These are phyloP conservation scores for Lasioglossum oenotherae DNA, from an alignment of 2,888 invertebrate genomes.

Conservation along the genomic window DNA sequence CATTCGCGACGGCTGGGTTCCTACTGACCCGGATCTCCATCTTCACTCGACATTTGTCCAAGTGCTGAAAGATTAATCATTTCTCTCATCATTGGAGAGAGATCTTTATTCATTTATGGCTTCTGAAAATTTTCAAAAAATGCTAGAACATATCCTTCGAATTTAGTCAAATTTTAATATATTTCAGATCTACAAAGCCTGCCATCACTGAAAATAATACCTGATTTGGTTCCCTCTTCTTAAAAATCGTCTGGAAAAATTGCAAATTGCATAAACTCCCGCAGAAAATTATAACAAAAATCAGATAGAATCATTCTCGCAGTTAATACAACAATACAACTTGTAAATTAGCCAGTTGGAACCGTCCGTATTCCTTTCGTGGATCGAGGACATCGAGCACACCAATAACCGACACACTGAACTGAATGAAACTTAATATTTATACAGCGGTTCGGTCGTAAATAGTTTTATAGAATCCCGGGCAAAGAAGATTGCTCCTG, in stretches of 20 bases:
- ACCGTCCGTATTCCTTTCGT: neutral
- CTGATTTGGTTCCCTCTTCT: too few relatives aligned
- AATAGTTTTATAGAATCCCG: neutral
- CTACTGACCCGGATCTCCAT: neutral
- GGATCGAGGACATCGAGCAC: neutral
- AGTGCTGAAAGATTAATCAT: neutral
- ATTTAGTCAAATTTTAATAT: too few relatives aligned
- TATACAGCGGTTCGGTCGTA: neutral
- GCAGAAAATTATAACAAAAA: neutral
- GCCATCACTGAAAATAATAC: too few relatives aligned
- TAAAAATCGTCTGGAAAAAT: too few relatives aligned
- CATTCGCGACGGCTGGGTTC: neutral
- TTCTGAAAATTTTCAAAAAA: too few relatives aligned
- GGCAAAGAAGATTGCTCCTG: neutral
- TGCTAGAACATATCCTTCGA: too few relatives aligned
- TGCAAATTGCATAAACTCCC: too few relatives aligned
- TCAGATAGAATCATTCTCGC: neutral
- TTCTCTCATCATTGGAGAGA: too few relatives aligned
- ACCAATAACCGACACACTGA: neutral
- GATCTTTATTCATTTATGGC: too few relatives aligned
- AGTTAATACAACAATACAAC: neutral
- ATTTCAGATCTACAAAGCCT: too few relatives aligned
- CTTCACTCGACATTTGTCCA: neutral
- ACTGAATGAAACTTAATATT: neutral
- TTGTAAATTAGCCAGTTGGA: neutral